Base-by-base conservation (phyloP, 1,140 invertebrate genomes). In the Drosophila pachea region DNA sequence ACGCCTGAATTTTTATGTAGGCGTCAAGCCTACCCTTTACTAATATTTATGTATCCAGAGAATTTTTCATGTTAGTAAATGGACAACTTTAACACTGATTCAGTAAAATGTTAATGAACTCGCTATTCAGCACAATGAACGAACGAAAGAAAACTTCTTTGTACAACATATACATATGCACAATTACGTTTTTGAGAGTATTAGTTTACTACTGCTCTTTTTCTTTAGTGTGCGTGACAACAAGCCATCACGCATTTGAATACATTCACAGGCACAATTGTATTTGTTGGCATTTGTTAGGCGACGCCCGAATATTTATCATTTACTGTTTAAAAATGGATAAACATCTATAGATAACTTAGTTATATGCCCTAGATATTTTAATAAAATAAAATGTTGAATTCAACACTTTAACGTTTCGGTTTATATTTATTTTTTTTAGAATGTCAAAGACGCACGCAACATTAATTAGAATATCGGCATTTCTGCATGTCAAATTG, bases 1-100 rank as follows among this genome's bases (percentile, higher is more conserved):
- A 52, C n/a, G 31, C 53, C 47, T 49, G 43, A 31, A 7, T 61
- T 55, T 56, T 52, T 48, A 65, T 62, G 79, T 83, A 58, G 79
- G 79, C 66, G 73, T 65, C 38, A 55, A 68, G 48, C 32, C 22
- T 22, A 22, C 22, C 22, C 22, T 22, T 22, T 22, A 22, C 22
- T 22, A 22, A 22, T 22, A 22, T 63, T 50, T 50, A 45, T 22
- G 50, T 36, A 38, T 43, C 6, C 7, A 14, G 4, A 43, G 5
- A 43, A 43, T 43, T n/a, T 14, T 43, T 12, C 2, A 43, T 14
- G 9, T 29, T 12, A 43, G 16, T 47, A 47, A 47, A 8, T 47
- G 31, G 54, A 62, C 45, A 16, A 61, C 52, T 62, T 29, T 16
- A 14, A 42, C 33, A 42, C 31, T 35, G 31, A n/a, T 14, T 48